Evolutionary conservation across 2,797 vertebrate genomes (phyloP), one percentile per base, ranked within the genome.

Genomic region (Carapus acus): DNA sequence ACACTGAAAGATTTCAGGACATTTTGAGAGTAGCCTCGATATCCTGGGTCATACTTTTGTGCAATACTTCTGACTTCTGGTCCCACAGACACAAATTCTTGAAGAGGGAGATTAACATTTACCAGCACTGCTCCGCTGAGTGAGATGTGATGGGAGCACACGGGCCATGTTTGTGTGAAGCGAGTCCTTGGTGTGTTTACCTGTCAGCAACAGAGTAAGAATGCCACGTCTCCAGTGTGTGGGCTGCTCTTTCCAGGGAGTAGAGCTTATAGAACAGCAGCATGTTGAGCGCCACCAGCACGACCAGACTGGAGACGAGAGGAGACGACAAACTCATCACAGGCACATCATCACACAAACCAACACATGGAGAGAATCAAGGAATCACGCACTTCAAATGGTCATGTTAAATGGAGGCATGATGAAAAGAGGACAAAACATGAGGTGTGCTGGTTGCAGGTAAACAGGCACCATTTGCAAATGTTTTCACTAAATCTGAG

Each of bases 211-310:
- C 83, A 16, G 91, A 91, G 60, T 90, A 91, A 9, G 88, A 90
- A 82, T 93, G 92, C 92, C 92, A 94, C 1, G 91, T 90, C 85
- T 95, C 90, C 49, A 95, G 90, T 21, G 91, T 92, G 45, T 92
- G 90, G 8, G 92, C 91, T 0, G 91, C 91, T 65, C 89, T 83
- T 71, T 95, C 93, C 85, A 95, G 83, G 56, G 91, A 86, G 78
- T 93, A 94, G 50, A 95, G 89, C 59, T 93, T 93, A 78, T 93
- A 94, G 75, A 94, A 94, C 50, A 95, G 89, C 82, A 95, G 88
- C 82, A 91, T 86, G 27, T 95, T 95, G 72, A 95, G 87, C 19
- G 89, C 88, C 16, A 95, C 90, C 71, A 95, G 81, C 74, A 93
- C 81, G 69, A 93, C 82, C 64, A 94, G 85, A 74, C 92, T 94